These are phyloP conservation scores for Sarcophaga carnaria DNA, from an alignment of 2,888 invertebrate species.

Conservation along the genomic window DNA sequence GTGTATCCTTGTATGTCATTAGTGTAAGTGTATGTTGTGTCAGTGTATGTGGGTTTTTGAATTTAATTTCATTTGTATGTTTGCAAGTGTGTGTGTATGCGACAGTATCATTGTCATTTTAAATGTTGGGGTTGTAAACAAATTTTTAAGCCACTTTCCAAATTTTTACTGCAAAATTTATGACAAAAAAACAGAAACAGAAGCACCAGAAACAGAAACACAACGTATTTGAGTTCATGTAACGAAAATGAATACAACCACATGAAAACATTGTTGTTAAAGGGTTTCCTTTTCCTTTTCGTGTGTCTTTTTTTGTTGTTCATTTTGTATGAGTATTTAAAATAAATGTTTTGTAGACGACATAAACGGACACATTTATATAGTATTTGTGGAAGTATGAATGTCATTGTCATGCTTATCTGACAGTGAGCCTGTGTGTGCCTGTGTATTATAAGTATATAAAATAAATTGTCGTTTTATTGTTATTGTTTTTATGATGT, in stretches of 20 bases:
- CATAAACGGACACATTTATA: background rate
- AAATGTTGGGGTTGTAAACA: slow-evolving; percentile 15
- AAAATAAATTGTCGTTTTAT: slow-evolving; percentile 9
- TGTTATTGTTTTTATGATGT: slow-evolving; percentile 19
- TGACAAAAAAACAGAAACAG: background rate
- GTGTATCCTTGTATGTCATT: slow-evolving; percentile 3
- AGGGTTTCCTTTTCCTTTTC: slow-evolving; percentile 34
- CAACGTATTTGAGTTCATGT: slow-evolving; percentile 10
- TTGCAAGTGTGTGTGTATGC: background rate
- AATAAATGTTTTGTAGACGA: background rate
- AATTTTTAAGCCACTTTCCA: slow-evolving; percentile 15
- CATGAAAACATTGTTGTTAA: slow-evolving; percentile 51
- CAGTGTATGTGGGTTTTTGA: background rate
- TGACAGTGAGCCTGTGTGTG: background rate
- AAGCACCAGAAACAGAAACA: background rate
- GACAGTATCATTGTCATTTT: background rate
- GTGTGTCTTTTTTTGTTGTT: background rate
- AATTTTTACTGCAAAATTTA: slow-evolving; percentile 8
- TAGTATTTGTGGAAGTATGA: too few relatives aligned
- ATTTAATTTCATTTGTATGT: background rate
- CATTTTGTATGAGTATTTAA: background rate
- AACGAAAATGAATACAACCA: slow-evolving; percentile 6
- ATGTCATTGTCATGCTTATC: too few relatives aligned
- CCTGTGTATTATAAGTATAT: background rate
- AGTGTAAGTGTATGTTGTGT: background rate